These are phyloP conservation scores for Tholera decimalis DNA, from an alignment of 2,888 invertebrate species.

Conservation along the genomic window DNA sequence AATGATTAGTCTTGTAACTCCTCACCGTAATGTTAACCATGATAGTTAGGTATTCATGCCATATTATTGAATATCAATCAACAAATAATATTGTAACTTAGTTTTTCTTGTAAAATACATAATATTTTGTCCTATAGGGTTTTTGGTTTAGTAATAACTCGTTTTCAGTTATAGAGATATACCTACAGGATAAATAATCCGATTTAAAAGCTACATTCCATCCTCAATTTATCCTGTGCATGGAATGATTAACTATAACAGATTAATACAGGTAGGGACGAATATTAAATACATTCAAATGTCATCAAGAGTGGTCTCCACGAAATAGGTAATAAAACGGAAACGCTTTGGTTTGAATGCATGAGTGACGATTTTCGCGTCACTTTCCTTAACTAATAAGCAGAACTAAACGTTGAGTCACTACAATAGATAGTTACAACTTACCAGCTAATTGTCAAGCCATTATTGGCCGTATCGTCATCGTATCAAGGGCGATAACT, in stretches of 20 bases:
- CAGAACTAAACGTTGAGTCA: conserved; percentile 74
- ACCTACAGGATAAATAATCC: not conserved
- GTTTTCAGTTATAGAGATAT: not conserved
- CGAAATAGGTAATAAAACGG: conserved; percentile 39
- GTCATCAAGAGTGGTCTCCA: conserved; percentile 14
- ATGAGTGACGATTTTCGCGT: conserved; percentile 70
- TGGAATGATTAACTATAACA: conserved; percentile 4
- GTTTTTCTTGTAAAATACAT: not conserved
- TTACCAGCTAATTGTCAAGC: conserved; percentile 43
- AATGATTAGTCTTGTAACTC: not conserved
- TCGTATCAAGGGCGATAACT: conserved; percentile 44
- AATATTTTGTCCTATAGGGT: not conserved
- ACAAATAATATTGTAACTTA: not conserved
- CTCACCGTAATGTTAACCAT: not conserved
- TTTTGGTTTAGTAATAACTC: not conserved
- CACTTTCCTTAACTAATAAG: conserved; percentile 79
- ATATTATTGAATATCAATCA: not conserved
- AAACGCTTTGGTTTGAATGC: conserved; percentile 51
- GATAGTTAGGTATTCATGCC: not conserved
- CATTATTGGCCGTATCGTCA: conserved; percentile 52
- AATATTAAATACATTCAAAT: conserved; percentile 37
- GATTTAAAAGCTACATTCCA: not conserved
- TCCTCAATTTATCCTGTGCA: not conserved
- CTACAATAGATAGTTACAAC: conserved; percentile 63
- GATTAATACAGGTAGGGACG: not conserved